Percentiles rank a stretch among this genome's conserved stretches.
Conservation (phyloP, 2,113 vertebrate species). For the Ifrita kowaldi region DNA sequence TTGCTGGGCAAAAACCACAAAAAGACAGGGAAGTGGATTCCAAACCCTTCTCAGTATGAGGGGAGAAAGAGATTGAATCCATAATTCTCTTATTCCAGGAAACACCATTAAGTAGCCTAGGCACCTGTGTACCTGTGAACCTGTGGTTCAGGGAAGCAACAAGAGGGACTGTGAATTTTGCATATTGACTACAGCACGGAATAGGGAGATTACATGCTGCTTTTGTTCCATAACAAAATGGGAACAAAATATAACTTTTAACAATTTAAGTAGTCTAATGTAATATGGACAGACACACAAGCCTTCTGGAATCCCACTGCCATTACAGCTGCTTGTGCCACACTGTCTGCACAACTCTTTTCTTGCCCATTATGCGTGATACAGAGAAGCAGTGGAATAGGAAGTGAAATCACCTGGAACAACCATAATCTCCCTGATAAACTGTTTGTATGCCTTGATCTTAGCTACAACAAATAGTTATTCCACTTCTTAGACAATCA, state of each 20-base stretch:
- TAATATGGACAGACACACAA: not conserved
- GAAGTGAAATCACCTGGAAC: not conserved
- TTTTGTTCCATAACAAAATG: not conserved
- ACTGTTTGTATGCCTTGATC: not conserved
- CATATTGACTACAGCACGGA: not conserved
- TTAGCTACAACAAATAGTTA: not conserved
- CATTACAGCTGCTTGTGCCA: not conserved
- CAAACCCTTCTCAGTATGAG: not conserved
- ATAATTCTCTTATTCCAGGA: not conserved
- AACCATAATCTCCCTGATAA: not conserved
- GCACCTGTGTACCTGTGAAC: not conserved
- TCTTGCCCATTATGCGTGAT: not conserved
- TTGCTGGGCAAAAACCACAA: not conserved
- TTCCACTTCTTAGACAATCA: not conserved
- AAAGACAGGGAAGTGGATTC: not conserved
- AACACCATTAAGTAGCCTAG: not conserved
- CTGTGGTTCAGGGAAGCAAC: not conserved
- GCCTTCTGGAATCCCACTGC: not conserved
- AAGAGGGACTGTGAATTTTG: not conserved
- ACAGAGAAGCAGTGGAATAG: not conserved
- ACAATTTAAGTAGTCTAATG: not conserved
- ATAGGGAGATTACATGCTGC: not conserved
- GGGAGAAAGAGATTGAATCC: not conserved
- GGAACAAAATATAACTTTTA: not conserved
- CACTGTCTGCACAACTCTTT: not conserved